Base-by-base conservation (phyloP, 92 coral and sea anemone genomes). In the Desmophyllum pertusum region DNA sequence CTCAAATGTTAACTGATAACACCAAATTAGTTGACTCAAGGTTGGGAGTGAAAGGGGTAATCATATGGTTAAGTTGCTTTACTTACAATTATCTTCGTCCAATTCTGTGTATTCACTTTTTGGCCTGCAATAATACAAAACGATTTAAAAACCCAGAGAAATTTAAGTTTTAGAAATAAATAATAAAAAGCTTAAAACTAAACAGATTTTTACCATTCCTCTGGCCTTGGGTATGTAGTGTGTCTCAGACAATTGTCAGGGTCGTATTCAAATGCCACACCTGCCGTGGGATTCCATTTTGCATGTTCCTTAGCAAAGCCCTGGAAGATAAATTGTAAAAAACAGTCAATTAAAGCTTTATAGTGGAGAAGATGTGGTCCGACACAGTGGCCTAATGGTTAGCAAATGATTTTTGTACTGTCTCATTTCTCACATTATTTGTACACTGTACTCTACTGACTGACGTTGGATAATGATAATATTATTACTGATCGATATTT, bases 271-370 rank as follows among this genome's bases (percentile, higher is more conserved):
- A 96, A 96, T 19, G 99, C 98, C 3, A 96, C 92, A 19, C 99
- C 99, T 18, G 98, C 97, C 7, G 99, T 96, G 14, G 99, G 99
- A 70, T 94, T 96, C 99, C 99, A 96, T 65, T 96, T 96, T 4
- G 99, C 99, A 91, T 96, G 99, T 41, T 96, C 99, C 85, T 96
- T 96, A 64, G 98, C 99, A 85, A 96, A 96, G 63, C 99, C 99
- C 99, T 96, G 53, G 0, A 68, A 73, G 15, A n/a, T 3, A 43
- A 33, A 51, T n/a, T n/a, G n/a, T n/a, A n/a, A n/a, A n/a, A n/a
- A n/a, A n/a, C n/a, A n/a, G n/a, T n/a, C n/a, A n/a, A n/a, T n/a
- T n/a, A n/a, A n/a, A n/a, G n/a, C n/a, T n/a, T n/a, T n/a, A n/a
- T n/a, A n/a, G n/a, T n/a, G n/a, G n/a, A n/a, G n/a, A n/a, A n/a